Evolutionary conservation across 2,113 vertebrate species (phyloP).

Genomic region (Thryonomys swinderianus): DNA sequence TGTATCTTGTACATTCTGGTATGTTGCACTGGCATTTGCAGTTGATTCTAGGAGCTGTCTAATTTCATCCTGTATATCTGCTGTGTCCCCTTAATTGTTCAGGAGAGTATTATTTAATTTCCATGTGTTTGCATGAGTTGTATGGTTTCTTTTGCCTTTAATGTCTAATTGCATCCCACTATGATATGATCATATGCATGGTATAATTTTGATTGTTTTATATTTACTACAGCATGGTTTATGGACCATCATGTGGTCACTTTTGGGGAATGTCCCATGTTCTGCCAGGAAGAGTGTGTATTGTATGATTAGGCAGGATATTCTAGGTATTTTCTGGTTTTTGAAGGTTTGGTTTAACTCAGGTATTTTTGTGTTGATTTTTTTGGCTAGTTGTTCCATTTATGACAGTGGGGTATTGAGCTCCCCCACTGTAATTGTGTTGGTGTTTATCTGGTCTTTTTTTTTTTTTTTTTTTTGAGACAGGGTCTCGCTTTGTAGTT

Average conservation of each 20-base stretch:
- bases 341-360: neutral
- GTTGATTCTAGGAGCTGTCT: neutral
- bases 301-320: neutral
- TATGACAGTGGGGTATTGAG: neutral
- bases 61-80: neutral
- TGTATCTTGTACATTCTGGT: neutral
- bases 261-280: neutral
- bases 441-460: neutral
- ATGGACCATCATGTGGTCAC: neutral
- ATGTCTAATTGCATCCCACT: neutral
- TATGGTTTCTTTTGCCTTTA: neutral
- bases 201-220: neutral
- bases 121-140: neutral
- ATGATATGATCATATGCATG: neutral
- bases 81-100: neutral
- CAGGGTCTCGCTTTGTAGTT: too few relatives aligned
- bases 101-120: neutral
- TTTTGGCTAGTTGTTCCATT: neutral
- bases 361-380: neutral
- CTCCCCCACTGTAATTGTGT: neutral
- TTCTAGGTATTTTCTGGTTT: neutral
- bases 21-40: neutral
- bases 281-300: neutral
- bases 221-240: neutral
- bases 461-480: too few relatives aligned